These are phyloP conservation scores for Oryzias curvinotus DNA, from an alignment of 2,113 vertebrate genomes.

Conservation along the genomic window DNA sequence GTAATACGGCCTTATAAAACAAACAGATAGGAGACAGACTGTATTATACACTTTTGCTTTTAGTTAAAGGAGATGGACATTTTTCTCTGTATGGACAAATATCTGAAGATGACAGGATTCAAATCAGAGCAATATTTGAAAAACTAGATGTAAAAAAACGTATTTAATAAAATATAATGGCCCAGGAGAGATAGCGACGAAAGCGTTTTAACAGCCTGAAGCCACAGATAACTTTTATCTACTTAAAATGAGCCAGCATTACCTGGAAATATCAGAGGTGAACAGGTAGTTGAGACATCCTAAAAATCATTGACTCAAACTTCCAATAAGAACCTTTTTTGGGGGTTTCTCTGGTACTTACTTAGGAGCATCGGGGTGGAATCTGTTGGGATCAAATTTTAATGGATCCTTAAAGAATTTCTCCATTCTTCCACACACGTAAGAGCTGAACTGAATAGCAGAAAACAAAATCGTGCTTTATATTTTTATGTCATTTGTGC, in stretches of 20 bases:
- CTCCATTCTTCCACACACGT: slow-evolving; percentile 83
- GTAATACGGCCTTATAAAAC: slow-evolving; percentile 72
- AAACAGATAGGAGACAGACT: background rate
- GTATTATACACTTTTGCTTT: background rate
- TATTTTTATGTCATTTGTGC: too few species aligned
- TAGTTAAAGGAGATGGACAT: background rate
- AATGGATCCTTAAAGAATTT: slow-evolving; percentile 87
- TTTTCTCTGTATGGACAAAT: background rate
- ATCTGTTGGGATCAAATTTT: slow-evolving; percentile 90
- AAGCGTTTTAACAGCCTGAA: too few species aligned
- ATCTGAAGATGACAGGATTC: fast-evolving
- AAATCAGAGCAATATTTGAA: background rate
- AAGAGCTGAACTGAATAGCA: slow-evolving; percentile 82
- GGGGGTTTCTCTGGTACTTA: slow-evolving; percentile 60
- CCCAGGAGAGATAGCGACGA: too few species aligned
- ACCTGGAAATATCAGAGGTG: too few species aligned
- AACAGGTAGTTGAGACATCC: too few species aligned
- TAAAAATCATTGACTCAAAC: too few species aligned
- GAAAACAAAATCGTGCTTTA: background rate
- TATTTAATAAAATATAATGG: too few species aligned
- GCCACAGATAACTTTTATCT: too few species aligned
- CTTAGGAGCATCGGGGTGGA: slow-evolving; percentile 86
- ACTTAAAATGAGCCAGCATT: too few species aligned
- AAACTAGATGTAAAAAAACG: too few species aligned
- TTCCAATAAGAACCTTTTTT: too few species aligned